Evolutionary conservation across 2,113 vertebrate species (phyloP).

Genomic region (Zingel zingel): DNA sequence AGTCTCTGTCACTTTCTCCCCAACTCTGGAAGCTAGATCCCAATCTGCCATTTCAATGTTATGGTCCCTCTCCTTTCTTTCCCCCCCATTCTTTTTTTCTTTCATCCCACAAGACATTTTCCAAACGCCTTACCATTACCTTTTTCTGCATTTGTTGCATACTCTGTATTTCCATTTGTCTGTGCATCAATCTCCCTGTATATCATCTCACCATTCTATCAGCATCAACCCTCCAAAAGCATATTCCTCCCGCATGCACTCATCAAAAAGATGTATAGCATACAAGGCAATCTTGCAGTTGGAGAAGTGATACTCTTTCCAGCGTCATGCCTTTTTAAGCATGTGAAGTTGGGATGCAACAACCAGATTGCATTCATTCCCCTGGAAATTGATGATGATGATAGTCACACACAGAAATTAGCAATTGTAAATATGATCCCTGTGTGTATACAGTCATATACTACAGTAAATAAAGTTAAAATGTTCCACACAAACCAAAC

Average conservation of each 20-base stretch:
- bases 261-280: conserved; percentile 53
- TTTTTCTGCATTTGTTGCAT: conserved; percentile 57
- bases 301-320: conserved; percentile 32
- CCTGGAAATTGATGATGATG: conserved; percentile 12
- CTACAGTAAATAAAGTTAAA: neutral
- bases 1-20: conserved; percentile 87
- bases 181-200: conserved; percentile 39
- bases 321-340: conserved; percentile 21
- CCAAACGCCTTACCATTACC: conserved; percentile 34
- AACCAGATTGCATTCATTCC: conserved; percentile 15
- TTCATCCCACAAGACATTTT: conserved; percentile 40
- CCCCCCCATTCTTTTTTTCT: conserved; percentile 33
- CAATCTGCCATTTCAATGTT: conserved; percentile 82
- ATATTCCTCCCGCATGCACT: conserved; percentile 41
- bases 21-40: conserved; percentile 84
- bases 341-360: conserved; percentile 23
- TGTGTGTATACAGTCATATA: neutral
- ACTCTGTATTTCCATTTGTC: conserved; percentile 60
- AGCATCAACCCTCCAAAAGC: conserved; percentile 52
- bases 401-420: neutral
- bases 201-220: conserved; percentile 57
- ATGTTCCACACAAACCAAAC: conserved; percentile 23
- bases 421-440: neutral
- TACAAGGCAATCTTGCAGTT: conserved; percentile 37
- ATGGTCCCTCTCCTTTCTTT: conserved; percentile 80